Evolutionary conservation across 2,113 vertebrate species (phyloP).

Genomic region (Aphyosemion australe): DNA sequence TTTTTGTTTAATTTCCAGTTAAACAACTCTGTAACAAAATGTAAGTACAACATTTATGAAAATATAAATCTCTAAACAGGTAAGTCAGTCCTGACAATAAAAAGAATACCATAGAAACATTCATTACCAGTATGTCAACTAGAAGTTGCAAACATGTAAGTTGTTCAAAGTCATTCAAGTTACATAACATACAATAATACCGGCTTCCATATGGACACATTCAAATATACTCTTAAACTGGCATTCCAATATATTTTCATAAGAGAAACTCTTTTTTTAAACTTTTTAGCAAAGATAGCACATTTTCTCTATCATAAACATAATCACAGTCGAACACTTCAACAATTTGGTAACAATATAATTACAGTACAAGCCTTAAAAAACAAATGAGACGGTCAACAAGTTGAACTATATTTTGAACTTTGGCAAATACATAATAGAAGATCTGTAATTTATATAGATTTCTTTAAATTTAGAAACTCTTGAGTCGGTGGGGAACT

Average conservation of each 20-base stretch:
- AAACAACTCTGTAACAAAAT: slow-evolving; percentile 99
- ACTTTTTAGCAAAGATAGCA: slow-evolving; percentile 75
- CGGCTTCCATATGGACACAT: slow-evolving; percentile 88
- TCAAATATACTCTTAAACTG: slow-evolving; percentile 85
- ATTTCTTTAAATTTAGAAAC: slow-evolving; percentile 39
- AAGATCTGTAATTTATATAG: slow-evolving; percentile 7
- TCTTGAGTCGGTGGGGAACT: slow-evolving; percentile 44
- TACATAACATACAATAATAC: slow-evolving; percentile 90
- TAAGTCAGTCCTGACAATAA: slow-evolving; percentile 93
- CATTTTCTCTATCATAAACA: slow-evolving; percentile 74
- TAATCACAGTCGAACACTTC: slow-evolving; percentile 74
- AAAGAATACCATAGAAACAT: slow-evolving; percentile 99
- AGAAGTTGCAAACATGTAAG: slow-evolving; percentile 95
- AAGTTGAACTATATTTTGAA: slow-evolving; percentile 61
- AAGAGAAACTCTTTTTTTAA: slow-evolving; percentile 68
- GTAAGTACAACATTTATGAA: slow-evolving; percentile 99
- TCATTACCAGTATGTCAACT: slow-evolving; percentile 91
- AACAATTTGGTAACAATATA: slow-evolving; percentile 75
- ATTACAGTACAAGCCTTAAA: slow-evolving; percentile 74
- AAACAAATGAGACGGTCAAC: slow-evolving; percentile 58
- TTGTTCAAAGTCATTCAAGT: slow-evolving; percentile 98
- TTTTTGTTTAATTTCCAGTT: slow-evolving; percentile 85
- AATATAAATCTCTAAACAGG: slow-evolving; percentile 99
- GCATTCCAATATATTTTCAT: slow-evolving; percentile 80
- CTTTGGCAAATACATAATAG: slow-evolving; percentile 78